A percentile compares a stretch with the other conserved stretches of the same genome.
These are phyloP conservation scores for Mongoloraphidia duomilia DNA, from an alignment of 2,888 invertebrate genomes.

Conservation along the genomic window DNA sequence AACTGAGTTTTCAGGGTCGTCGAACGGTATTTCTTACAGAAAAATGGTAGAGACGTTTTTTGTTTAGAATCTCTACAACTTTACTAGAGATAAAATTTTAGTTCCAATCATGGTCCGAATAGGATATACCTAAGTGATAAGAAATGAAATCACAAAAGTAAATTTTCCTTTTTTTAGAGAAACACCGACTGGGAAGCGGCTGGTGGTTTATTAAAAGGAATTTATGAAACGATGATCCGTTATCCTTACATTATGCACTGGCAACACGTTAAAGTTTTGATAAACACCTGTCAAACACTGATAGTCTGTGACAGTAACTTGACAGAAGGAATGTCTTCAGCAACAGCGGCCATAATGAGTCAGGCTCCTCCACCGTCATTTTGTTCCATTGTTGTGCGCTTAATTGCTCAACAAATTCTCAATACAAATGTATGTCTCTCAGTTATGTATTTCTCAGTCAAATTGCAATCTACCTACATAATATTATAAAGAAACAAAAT, in stretches of 20 bases:
- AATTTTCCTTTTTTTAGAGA: slow-evolving; percentile 38
- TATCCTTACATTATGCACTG: slow-evolving; percentile 94
- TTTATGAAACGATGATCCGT: slow-evolving; percentile 83
- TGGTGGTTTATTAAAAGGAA: slow-evolving; percentile 81
- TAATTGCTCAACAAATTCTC: slow-evolving; percentile 88
- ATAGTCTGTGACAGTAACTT: slow-evolving; percentile 63
- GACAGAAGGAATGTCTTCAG: slow-evolving; percentile 64
- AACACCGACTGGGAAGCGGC: slow-evolving; percentile 98
- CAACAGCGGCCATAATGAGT: slow-evolving; percentile 74
- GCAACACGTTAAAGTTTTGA: slow-evolving; percentile 82
- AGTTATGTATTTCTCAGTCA: too few species aligned
- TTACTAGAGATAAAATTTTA: not conserved
- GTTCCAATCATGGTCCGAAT: not conserved
- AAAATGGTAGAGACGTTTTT: not conserved
- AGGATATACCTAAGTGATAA: not conserved
- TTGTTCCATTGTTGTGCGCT: slow-evolving; percentile 88
- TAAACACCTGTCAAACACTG: slow-evolving; percentile 71
- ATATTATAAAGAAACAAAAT: too few species aligned
- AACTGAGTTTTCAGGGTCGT: too few species aligned
- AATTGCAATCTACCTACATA: too few species aligned
- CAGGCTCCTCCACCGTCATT: slow-evolving; percentile 90
- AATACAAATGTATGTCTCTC: slow-evolving; percentile 60
- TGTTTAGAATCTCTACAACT: not conserved
- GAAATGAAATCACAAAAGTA: not conserved
- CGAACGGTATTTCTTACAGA: too few species aligned